A percentile compares a stretch with the other conserved stretches of the same genome.
phyloP scores from a whole-genome alignment of 2,113 vertebrate genomes.

The Trogon surrucura region DNA sequence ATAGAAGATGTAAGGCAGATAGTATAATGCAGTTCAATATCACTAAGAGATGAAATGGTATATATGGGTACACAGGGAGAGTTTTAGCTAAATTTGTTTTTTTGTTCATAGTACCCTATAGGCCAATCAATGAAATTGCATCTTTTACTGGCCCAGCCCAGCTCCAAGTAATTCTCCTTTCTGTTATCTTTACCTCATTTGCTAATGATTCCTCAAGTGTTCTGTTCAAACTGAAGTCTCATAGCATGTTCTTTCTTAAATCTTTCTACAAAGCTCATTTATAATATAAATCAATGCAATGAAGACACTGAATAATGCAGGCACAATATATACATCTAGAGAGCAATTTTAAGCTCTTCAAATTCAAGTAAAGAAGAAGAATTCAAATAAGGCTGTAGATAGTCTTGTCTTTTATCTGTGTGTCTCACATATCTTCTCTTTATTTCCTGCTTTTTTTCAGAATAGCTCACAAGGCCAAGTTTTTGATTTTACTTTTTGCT shows the following conservation, averaged over 20 bases:
- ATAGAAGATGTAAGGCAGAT: neutral
- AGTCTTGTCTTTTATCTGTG: neutral
- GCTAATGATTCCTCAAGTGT: constrained; percentile 30
- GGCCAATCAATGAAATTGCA: constrained; percentile 46
- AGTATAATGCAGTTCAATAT: constrained; percentile 1
- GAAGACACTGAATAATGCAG: neutral
- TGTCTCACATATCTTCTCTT: neutral
- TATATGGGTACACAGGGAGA: constrained; percentile 11
- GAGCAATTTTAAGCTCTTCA: neutral
- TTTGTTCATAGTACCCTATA: constrained; percentile 27
- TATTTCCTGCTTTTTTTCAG: neutral
- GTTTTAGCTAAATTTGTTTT: constrained; percentile 39
- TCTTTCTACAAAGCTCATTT: neutral
- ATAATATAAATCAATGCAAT: neutral
- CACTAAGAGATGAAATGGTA: constrained; percentile 13
- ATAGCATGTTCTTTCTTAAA: neutral
- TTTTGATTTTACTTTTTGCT: neutral
- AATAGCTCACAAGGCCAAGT: neutral
- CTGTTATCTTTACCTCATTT: constrained; percentile 26
- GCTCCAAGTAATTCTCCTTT: constrained; percentile 6
- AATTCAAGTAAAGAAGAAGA: neutral
- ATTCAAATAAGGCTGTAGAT: neutral
- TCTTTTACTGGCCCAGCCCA: constrained; percentile 7
- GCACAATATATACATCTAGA: neutral
- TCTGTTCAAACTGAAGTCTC: constrained; percentile 36